Evolutionary conservation across 2,888 invertebrate species (phyloP), one percentile per base, ranked within the genome.

Genomic region (Tethea ocularis): DNA sequence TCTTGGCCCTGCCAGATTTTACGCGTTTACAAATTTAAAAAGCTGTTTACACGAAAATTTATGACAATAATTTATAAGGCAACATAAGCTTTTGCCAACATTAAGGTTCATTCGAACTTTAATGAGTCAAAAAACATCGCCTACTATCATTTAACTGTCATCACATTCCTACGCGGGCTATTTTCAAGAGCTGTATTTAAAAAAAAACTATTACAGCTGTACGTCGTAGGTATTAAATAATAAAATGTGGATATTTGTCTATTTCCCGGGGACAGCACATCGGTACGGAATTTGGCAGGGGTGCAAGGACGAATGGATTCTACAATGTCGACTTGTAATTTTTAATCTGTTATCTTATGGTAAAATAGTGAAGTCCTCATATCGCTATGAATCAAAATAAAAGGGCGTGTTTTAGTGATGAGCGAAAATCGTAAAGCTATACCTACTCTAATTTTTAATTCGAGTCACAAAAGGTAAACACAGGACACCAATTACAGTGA

Each of bases 251-350:
- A 63, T 72, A 64, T 68, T 64, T 62, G 61, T 63, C 56, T 64
- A 41, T 56, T 15, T 26, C 38, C 51, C n/a, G 61, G 41, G 66
- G 63, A 65, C 67, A 67, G 69, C 83, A 67, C 84, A 87, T 77
- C 68, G 66, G 64, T 57, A 61, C 72, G 80, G 86, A 80, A 87
- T 86, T 88, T 87, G 88, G 89, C 88, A 83, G 67, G 68, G 62
- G 62, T 61, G 73, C 88, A 82, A 88, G 86, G 86, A 78, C 86
- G 69, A 65, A 72, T 75, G 72, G 68, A 77, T 83, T 74, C 68
- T 72, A 72, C 73, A 68, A 67, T 67, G 63, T 61, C 52, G 60
- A 58, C 61, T 60, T 54, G 29, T 56, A 54, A 54, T 59, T 59
- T 54, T 36, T 52, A 61, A 59, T 61, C 57, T 55, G 58, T 51